phyloP scores from a whole-genome alignment of 2,797 vertebrate species.

The Phalloptychus januarius region DNA sequence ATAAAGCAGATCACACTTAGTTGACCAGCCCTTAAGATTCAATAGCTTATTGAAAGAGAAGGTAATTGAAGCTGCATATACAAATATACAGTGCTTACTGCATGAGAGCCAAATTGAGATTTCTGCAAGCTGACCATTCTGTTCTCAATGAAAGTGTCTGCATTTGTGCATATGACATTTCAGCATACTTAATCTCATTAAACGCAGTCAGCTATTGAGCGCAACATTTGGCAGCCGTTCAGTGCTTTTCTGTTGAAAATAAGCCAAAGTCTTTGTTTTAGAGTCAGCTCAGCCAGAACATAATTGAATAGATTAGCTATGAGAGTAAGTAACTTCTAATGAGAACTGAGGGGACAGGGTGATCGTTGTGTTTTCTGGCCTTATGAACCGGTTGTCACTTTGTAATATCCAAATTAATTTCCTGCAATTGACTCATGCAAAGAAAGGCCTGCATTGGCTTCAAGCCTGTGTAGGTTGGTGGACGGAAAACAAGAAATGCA shows the following conservation, averaged over 20 bases:
- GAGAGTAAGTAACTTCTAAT: slow-evolving; percentile 46
- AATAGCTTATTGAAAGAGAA: neutral
- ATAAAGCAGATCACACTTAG: slow-evolving; percentile 50
- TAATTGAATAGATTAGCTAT: slow-evolving; percentile 65
- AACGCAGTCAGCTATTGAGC: slow-evolving; percentile 61
- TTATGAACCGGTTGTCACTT: slow-evolving; percentile 48
- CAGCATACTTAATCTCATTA: slow-evolving; percentile 65
- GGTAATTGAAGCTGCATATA: slow-evolving; percentile 41
- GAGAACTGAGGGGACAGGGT: slow-evolving; percentile 36
- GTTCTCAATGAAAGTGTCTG: slow-evolving; percentile 31
- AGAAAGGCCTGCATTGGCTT: neutral
- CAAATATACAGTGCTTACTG: slow-evolving; percentile 26
- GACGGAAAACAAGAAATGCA: slow-evolving; percentile 11
- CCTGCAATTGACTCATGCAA: neutral
- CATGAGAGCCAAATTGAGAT: slow-evolving; percentile 21
- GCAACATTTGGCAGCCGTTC: slow-evolving; percentile 61
- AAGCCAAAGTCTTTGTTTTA: slow-evolving; percentile 66
- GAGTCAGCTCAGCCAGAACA: slow-evolving; percentile 50
- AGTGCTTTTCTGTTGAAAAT: slow-evolving; percentile 61
- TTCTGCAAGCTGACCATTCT: slow-evolving; percentile 9
- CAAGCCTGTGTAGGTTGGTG: neutral
- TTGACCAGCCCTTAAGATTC: slow-evolving; percentile 32
- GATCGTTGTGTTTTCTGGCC: slow-evolving; percentile 32
- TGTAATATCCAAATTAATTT: slow-evolving; percentile 56
- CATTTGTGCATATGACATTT: slow-evolving; percentile 59